These are phyloP conservation scores for Coremacera marginata DNA, from an alignment of 2,888 invertebrate species.

Conservation along the genomic window DNA sequence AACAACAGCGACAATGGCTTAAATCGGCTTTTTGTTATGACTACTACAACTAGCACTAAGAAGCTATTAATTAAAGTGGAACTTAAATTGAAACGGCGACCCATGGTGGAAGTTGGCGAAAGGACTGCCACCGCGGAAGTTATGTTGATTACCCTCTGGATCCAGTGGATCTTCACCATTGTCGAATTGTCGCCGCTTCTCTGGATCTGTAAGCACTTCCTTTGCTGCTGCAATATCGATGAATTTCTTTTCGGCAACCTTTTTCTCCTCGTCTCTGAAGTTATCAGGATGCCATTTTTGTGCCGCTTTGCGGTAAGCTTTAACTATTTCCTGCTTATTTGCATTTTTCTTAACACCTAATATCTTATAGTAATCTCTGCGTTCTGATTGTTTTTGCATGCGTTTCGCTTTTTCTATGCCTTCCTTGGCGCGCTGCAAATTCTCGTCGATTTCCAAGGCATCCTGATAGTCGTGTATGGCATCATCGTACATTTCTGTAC, in stretches of 20 bases:
- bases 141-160: constrained; percentile 80
- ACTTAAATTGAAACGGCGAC: constrained; percentile 96
- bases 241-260: constrained; percentile 95
- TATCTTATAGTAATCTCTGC: constrained; percentile 94
- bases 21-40: background rate
- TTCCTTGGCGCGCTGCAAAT: constrained; percentile 85
- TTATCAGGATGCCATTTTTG: constrained; percentile 99
- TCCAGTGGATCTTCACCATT: constrained; percentile 96
- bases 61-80: constrained; percentile 88
- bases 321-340: constrained; percentile 91
- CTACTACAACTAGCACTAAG: constrained; percentile 19
- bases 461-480: constrained; percentile 89
- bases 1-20: constrained; percentile 21
- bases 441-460: constrained; percentile 86
- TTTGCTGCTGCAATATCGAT: constrained; percentile 99
- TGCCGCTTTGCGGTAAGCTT: constrained; percentile 96
- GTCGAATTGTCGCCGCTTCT: constrained; percentile 95
- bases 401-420: constrained; percentile 90
- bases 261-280: constrained; percentile 89
- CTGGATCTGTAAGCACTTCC: constrained; percentile 88
- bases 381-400: constrained; percentile 91
- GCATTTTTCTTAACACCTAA: constrained; percentile 88
- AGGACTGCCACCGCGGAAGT: constrained; percentile 75
- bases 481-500: constrained; percentile 92
- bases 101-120: constrained; percentile 88